Evolutionary conservation across 2,113 vertebrate genomes (phyloP).

Genomic region (Esox niger): DNA sequence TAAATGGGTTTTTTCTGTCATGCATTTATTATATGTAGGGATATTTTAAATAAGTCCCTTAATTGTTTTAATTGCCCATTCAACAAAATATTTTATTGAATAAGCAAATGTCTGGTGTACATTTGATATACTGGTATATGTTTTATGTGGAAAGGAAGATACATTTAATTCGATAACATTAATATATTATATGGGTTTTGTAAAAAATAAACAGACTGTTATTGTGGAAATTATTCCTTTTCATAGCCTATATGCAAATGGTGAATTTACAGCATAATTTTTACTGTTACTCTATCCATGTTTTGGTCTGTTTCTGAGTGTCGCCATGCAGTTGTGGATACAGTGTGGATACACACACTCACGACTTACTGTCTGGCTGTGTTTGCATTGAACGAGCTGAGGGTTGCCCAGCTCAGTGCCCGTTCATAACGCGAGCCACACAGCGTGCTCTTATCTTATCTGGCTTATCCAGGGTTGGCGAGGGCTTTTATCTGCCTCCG

Average conservation of each 20-base stretch:
- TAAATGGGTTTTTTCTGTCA: background rate
- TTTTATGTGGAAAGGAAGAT: background rate
- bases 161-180: too few species aligned
- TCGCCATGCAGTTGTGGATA: background rate
- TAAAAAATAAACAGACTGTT: background rate
- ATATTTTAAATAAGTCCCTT: too few species aligned
- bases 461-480: slow-evolving; percentile 48
- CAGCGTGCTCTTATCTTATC: slow-evolving; percentile 60
- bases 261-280: background rate
- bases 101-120: background rate
- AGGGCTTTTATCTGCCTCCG: slow-evolving; percentile 56
- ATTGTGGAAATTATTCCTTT: background rate
- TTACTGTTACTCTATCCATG: background rate
- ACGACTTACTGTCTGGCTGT: background rate
- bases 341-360: background rate
- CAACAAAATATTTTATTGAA: too few species aligned
- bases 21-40: too few species aligned
- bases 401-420: slow-evolving; percentile 31
- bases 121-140: background rate
- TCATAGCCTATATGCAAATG: background rate
- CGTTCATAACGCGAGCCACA: slow-evolving; percentile 50
- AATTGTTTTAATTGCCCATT: too few species aligned
- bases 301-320: background rate
- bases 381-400: background rate
- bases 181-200: too few species aligned